Conservation (phyloP, 2,888 invertebrate species). For the Hypselothyrea guttata region DNA sequence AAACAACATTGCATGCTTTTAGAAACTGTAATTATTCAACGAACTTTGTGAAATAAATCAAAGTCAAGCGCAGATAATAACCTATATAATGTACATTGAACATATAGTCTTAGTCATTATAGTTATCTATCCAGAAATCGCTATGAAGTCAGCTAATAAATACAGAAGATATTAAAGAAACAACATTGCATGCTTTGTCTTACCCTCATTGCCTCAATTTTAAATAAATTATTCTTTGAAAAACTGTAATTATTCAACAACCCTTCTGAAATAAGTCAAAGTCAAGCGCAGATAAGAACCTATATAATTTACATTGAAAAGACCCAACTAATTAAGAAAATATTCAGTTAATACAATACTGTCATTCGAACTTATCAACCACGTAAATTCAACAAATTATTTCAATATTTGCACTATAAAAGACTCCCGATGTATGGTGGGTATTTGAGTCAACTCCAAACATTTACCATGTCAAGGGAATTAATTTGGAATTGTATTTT, state of each 20-base stretch:
- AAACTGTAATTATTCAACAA: no score
- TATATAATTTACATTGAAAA: background rate
- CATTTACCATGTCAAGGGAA: background rate
- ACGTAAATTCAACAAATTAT: slow-evolving; percentile 1
- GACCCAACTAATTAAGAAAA: background rate
- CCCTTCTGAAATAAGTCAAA: background rate
- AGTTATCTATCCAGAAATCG: no score
- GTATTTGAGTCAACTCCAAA: background rate
- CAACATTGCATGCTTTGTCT: no score
- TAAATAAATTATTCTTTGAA: no score
- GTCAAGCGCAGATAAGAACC: background rate
- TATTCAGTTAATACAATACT: background rate
- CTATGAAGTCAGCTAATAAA: no score
- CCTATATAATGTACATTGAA: background rate
- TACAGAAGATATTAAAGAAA: no score
- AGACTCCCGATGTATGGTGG: background rate
- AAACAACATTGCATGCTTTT: no score
- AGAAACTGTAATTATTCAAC: no score
- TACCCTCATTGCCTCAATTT: no score
- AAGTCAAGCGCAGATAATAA: background rate
- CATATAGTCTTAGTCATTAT: no score
- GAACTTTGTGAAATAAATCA: background rate
- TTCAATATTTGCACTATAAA: background rate
- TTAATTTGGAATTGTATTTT: background rate
- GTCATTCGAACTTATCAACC: background rate